Base-by-base conservation (phyloP, 2,113 vertebrate genomes). In the Equus quagga region DNA sequence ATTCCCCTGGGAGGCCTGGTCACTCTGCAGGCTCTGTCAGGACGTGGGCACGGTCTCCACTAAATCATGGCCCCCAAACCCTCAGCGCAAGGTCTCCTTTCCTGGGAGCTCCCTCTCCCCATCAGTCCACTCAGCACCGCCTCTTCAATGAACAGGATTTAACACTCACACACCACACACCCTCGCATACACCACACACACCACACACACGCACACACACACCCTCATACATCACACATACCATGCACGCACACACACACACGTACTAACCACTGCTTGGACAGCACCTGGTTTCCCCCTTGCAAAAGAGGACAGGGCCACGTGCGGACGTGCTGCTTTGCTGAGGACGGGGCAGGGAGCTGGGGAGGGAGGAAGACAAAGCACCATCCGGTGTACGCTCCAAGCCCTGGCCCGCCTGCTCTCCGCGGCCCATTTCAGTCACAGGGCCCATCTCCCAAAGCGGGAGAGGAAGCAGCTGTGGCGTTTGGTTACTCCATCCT, bases 31-130 rank as follows among this genome's bases (percentile, higher is more conserved):
- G 12, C 11, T 3, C n/a, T 60, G 33, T 69, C 14, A 5, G 4
- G 51, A 41, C 2, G 1, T 14, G 69, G 0, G 4, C 18, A 2
- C 7, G 3, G 41, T 76, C 60, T 58, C 4, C 28, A 13, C 26
- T 1, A 8, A 64, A 3, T 36, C 5, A 70, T 12, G 26, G 46
- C 11, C 33, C 36, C 31, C 8, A 46, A 24, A 26, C 23, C 49
- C 56, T 54, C 51, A 10, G 0, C 17, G 6, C 51, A 23, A 26
- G 14, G 18, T 10, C 23, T 28, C 24, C 67, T 26, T 5, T 44
- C 75, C 87, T 75, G 58, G 65, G 67, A n/a, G n/a, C 23, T 23
- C 62, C 26, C 56, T 14, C 75, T 46, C 18, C 36, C 56, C 8
- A 1, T 44, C 64, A 7, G 36, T 2, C 54, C 26, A 26, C 46